Conservation (phyloP, 2,888 invertebrate genomes). For the Augochlorella aurata region DNA sequence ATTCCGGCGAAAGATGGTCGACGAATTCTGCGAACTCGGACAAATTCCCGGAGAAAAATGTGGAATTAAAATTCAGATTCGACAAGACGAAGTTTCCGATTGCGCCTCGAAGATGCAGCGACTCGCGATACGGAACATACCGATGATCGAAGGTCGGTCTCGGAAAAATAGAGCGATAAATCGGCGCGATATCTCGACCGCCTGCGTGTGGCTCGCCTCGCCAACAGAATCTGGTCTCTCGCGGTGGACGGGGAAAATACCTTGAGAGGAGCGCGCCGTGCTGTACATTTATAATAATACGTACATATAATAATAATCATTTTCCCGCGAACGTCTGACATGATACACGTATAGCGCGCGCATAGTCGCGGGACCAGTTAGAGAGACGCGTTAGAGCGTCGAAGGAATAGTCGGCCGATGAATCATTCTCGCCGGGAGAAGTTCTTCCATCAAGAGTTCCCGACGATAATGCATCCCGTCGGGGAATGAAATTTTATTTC, state of each 20-base stretch:
- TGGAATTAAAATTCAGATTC: not conserved
- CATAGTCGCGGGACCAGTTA: not conserved
- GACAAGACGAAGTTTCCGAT: not conserved
- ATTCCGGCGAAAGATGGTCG: not conserved
- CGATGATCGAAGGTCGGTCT: constrained; percentile 51
- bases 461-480: constrained; percentile 50
- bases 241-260: not conserved
- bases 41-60: not conserved
- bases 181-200: constrained; percentile 49
- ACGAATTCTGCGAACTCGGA: too few species aligned
- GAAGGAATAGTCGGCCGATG: constrained; percentile 58
- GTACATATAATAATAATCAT: not conserved
- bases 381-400: not conserved
- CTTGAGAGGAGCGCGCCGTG: too few species aligned
- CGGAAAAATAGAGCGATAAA: constrained; percentile 64
- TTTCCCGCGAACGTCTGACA: not conserved
- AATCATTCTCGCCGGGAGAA: constrained; percentile 55
- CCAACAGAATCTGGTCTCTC: not conserved
- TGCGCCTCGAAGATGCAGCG: constrained; percentile 23
- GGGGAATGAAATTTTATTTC: constrained; percentile 52
- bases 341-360: not conserved
- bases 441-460: constrained; percentile 55
- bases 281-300: too few species aligned
- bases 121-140: constrained; percentile 61
- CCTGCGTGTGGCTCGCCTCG: not conserved